A percentile compares a stretch with the other conserved stretches of the same genome.
phyloP scores from a whole-genome alignment of 2,797 vertebrate species.

The Rallus crepitans region DNA sequence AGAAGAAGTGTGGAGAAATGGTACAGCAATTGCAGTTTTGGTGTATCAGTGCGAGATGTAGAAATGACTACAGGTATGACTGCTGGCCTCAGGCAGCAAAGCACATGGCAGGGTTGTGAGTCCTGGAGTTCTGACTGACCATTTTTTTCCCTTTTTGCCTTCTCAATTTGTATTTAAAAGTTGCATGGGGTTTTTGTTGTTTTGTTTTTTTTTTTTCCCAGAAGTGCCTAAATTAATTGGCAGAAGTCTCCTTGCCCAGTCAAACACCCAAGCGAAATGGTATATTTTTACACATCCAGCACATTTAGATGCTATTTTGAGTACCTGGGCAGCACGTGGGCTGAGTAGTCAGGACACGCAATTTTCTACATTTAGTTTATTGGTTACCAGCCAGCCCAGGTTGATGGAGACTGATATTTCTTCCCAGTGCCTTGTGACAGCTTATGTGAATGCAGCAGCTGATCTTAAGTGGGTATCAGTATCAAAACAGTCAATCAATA shows the following conservation, averaged over 20 bases:
- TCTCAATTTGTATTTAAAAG: background rate
- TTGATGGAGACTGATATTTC: background rate
- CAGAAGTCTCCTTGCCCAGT: background rate
- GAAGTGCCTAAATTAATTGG: background rate
- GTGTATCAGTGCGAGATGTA: background rate
- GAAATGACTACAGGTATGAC: background rate
- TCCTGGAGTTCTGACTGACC: background rate
- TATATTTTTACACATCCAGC: background rate
- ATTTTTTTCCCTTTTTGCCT: background rate
- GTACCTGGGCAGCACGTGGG: background rate
- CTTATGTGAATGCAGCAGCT: background rate
- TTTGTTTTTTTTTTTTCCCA: background rate
- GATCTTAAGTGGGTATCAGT: background rate
- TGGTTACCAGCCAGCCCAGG: background rate
- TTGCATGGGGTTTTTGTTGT: background rate
- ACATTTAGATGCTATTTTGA: background rate
- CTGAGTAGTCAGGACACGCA: background rate
- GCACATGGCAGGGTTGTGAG: fast-evolving
- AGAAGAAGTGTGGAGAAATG: background rate
- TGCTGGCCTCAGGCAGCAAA: background rate
- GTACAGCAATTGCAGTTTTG: background rate
- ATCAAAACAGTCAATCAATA: slow-evolving; percentile 17
- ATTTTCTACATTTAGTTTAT: background rate
- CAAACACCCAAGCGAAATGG: background rate
- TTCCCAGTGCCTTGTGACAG: background rate